Conservation (phyloP, 2,888 invertebrate genomes). For the Brassicogethes aeneus region DNA sequence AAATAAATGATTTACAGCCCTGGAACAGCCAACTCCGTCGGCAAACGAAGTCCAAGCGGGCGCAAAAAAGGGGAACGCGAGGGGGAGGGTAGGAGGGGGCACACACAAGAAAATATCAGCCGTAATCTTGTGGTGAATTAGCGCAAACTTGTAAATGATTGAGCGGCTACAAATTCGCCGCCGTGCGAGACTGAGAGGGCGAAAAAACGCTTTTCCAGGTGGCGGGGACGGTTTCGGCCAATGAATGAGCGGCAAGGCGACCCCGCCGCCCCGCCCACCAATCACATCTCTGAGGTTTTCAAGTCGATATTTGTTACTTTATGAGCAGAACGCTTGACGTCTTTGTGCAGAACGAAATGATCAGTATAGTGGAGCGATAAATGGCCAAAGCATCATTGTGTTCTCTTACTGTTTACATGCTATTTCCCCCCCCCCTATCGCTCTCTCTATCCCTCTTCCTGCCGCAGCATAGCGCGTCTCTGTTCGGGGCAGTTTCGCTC, state of each 20-base stretch:
- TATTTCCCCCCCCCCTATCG: conserved; percentile 13
- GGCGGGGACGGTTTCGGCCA: no score
- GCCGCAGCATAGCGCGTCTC: no score
- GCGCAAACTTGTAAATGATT: conserved; percentile 27
- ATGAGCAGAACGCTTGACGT: conserved; percentile 28
- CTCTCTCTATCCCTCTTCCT: conserved; percentile 18
- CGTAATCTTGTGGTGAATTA: conserved; percentile 19
- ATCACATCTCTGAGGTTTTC: conserved; percentile 40
- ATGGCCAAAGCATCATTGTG: conserved; percentile 32
- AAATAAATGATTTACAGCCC: no score
- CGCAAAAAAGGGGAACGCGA: no score
- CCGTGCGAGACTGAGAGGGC: no score
- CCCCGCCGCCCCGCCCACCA: conserved; percentile 30
- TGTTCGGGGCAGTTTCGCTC: no score
- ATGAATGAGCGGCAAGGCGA: conserved; percentile 6
- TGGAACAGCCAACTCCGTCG: no score
- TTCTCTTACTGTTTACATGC: conserved; percentile 30
- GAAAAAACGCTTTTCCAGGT: conserved; percentile 17
- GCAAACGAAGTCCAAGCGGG: no score
- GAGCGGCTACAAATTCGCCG: conserved; percentile 23
- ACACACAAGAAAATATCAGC: no score
- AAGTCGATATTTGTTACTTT: conserved; percentile 42
- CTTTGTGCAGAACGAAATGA: conserved; percentile 35
- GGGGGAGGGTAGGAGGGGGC: no score
- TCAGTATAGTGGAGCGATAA: conserved; percentile 34